Base-by-base conservation (phyloP, 2,888 invertebrate species). In the Galeruca laticollis region DNA sequence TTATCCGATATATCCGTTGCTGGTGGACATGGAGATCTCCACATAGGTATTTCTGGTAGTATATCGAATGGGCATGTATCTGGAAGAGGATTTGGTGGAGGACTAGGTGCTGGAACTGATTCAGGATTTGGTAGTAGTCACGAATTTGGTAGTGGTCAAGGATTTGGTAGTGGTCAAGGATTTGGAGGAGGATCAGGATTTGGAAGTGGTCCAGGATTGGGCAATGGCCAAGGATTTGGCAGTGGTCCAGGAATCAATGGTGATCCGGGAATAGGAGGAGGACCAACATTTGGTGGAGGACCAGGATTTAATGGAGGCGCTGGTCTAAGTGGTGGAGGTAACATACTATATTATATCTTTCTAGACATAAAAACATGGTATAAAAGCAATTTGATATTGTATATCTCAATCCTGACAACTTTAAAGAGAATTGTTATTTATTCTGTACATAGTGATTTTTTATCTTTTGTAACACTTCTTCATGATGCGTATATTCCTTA, bases 1-100 rank as follows among this genome's bases (percentile, higher is more conserved):
- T 18, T 70, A 43, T 71, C 69, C 6, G 47, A 68, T 10, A 26
- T 70, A 43, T 68, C 69, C 5, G 52, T 71, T 11, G 68, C 59
- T n/a, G 69, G 67, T 52, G 68, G 64, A n/a, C 63, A 64, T 60
- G 43, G 69, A 26, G 51, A 51, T 10, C 10, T 69, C 6, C 60
- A 54, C 18, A 13, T 63, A 21, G 69, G 63, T 31, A 54, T 54
- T 51, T 54, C 56, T 5, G 54, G 40, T 9, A 62, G 62, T 26
- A 47, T 57, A 35, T 69, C 60, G 9, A 59, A 60, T 51, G 54
- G n/a, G 43, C 20, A 21, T 47, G 65, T 60, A n/a, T 49, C 15
- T 11, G 60, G 60, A 35, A 56, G 61, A 37, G 64, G 60, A 31
- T 57, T 61, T 20, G 60, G 49, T 37, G 63, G 60, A 21, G 59